These are phyloP conservation scores for Platycheirus rosarum DNA, from an alignment of 2,888 invertebrate genomes.

Conservation along the genomic window DNA sequence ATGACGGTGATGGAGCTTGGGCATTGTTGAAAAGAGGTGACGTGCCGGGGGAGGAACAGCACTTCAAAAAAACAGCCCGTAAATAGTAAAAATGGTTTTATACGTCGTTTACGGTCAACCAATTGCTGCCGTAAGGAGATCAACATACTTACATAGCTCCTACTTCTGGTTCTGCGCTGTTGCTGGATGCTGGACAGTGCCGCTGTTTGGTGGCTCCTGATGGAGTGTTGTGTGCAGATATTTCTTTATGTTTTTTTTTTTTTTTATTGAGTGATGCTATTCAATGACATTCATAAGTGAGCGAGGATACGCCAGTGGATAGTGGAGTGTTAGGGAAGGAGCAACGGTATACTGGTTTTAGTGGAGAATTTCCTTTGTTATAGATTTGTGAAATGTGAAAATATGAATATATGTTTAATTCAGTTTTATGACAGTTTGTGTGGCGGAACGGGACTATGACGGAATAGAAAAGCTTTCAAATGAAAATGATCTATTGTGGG, in stretches of 20 bases:
- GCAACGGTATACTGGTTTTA: constrained; percentile 68
- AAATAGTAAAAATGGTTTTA: constrained; percentile 70
- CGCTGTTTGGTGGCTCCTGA: constrained; percentile 14
- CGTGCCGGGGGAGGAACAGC: constrained; percentile 10
- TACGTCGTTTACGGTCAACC: constrained; percentile 58
- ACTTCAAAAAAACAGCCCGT: constrained; percentile 50
- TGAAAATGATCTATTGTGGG: constrained; percentile 62
- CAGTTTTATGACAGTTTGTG: constrained; percentile 58
- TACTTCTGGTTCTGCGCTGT: constrained; percentile 18
- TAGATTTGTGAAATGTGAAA: constrained; percentile 43
- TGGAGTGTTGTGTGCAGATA: constrained; percentile 25
- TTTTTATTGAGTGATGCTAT: constrained; percentile 52
- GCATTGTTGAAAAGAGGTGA: neutral
- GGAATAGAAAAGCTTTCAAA: constrained; percentile 37
- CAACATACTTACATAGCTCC: constrained; percentile 28
- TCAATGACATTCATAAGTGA: constrained; percentile 50
- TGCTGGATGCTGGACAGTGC: neutral
- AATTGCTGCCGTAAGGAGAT: constrained; percentile 53
- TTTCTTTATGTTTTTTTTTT: constrained; percentile 11
- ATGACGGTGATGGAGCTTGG: neutral
- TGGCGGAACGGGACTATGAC: constrained; percentile 33
- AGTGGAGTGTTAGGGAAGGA: neutral
- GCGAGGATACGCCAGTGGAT: no score
- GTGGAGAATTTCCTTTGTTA: constrained; percentile 61
- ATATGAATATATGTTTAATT: constrained; percentile 74